Base-by-base conservation (phyloP, 2,888 invertebrate genomes). In the Drosophila kokeensis region DNA sequence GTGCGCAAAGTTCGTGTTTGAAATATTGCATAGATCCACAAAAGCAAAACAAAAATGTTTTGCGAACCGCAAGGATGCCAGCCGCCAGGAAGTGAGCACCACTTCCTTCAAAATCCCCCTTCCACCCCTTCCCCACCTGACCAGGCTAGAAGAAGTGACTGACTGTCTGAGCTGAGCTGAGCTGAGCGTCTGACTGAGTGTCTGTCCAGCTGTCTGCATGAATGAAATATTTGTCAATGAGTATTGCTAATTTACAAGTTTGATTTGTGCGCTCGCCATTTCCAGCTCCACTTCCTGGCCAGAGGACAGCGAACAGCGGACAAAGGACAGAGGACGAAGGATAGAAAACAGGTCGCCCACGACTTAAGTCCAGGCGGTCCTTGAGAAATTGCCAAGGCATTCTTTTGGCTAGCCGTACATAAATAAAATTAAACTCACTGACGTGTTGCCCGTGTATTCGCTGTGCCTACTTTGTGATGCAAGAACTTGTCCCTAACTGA, bases 221-320 rank as follows among this genome's bases (percentile, higher is more conserved):
- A 80, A 83, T 89, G 90, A 90, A 87, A 90, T 89, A 90, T 90
- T 85, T 85, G 89, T 89, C 82, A 90, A 90, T 90, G 91, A 90
- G 89, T 88, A 83, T 81, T 83, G 91, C 87, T 90, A 89, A 90
- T 90, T 90, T 90, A 86, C 91, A 90, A 89, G 90, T 90, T 87
- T 90, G 89, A 89, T 90, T 87, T 87, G 82, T 87, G 72, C 89
- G 68, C 60, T 60, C 27, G 59, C 70, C 66, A 29, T 48, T 27
- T 36, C 67, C 81, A 71, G 38, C 38, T 24, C 53, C 71, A 36
- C 67, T 74, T 66, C 76, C 82, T 72, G 60, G n/a, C 48, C 53
- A 45, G 10, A 48, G 53, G 40, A 42, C 15, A 52, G 21, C 15
- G 32, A 30, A 59, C 27, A 21, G 11, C 24, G 27, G 32, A 32